Conservation (phyloP, 64 coral and sea anemone genomes). For the Porites lutea region DNA sequence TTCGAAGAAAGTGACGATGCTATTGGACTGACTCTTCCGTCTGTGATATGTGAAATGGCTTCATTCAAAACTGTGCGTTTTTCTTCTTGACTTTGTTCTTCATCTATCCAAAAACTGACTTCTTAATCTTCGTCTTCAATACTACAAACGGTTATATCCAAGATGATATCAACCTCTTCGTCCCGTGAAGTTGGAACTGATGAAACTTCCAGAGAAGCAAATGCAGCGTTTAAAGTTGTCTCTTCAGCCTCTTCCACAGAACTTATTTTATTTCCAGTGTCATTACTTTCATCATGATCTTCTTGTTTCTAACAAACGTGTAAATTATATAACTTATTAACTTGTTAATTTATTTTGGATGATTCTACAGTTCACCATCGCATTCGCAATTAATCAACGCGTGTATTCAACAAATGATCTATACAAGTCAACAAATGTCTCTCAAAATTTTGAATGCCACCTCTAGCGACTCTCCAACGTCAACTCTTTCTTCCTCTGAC, state of each 20-base stretch:
- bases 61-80: conserved; percentile 21
- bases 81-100: not conserved
- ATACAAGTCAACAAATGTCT: not conserved
- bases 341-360: not conserved
- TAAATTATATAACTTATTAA: not conserved
- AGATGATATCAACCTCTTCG: no score
- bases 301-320: no score
- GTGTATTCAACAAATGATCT: not conserved
- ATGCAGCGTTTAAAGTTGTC: no score
- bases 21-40: conserved; percentile 40
- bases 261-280: no score
- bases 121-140: conserved; percentile 2
- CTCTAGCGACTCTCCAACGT: not conserved
- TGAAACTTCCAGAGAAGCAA: no score
- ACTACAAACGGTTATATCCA: no score
- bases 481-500: not conserved
- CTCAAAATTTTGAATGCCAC: not conserved
- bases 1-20: not conserved
- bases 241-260: no score
- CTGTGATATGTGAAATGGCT: not conserved
- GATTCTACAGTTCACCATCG: no score
- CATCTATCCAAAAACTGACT: conserved; percentile 49
- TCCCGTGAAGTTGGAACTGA: no score
- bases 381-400: no score
- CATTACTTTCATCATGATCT: no score